Evolutionary conservation across 2,113 vertebrate genomes (phyloP).

Genomic region (Dinomys branickii): DNA sequence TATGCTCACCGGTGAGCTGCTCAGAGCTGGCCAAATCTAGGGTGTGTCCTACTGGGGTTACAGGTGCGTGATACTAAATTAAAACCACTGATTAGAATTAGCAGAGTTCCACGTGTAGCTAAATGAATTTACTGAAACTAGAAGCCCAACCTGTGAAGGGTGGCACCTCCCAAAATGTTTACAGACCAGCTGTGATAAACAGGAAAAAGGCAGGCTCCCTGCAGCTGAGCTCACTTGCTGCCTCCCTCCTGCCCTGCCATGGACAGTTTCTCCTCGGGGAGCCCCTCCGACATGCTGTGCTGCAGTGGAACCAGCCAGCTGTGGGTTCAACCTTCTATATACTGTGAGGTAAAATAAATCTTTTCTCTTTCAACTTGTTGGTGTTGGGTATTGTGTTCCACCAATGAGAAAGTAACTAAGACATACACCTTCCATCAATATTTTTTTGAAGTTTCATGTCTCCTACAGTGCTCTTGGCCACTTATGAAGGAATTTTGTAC

Average conservation of each 20-base stretch:
- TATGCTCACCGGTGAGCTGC: not conserved
- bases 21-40: not conserved
- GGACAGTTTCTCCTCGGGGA: not conserved
- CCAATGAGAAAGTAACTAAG: not conserved
- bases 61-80: not conserved
- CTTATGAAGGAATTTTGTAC: not conserved
- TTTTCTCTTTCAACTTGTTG: not conserved
- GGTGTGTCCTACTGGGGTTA: not conserved
- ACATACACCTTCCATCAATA: not conserved
- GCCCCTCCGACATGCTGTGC: not conserved
- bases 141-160: not conserved
- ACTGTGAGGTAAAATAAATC: not conserved
- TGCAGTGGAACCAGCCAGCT: not conserved
- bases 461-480: not conserved
- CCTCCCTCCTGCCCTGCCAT: not conserved
- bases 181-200: no score
- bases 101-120: not conserved
- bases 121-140: not conserved
- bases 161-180: not conserved
- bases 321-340: not conserved
- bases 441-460: not conserved
- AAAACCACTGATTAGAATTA: not conserved
- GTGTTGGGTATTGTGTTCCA: not conserved
- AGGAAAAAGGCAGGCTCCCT: not conserved
- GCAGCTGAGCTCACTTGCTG: not conserved